These are phyloP conservation scores for Microctenopoma steveboyesi DNA, from an alignment of 2,797 vertebrate genomes.

Conservation along the genomic window DNA sequence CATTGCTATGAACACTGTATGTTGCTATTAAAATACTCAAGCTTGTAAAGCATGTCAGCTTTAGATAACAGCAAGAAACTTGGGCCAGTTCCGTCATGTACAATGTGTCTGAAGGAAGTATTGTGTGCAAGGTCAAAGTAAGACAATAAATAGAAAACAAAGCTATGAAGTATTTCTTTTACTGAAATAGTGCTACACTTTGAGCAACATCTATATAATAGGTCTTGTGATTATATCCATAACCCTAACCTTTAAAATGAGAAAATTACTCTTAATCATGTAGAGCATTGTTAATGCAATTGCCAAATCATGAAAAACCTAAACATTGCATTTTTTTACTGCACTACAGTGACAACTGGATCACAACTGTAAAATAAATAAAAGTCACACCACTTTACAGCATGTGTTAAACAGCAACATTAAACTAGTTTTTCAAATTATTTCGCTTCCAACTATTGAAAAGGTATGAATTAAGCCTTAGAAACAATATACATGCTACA, in stretches of 20 bases:
- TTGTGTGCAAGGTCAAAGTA: conserved; percentile 34
- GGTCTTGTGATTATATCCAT: no score
- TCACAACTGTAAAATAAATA: no score
- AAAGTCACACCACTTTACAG: conserved; percentile 11
- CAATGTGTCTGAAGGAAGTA: conserved; percentile 1
- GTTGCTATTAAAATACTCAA: conserved; percentile 47
- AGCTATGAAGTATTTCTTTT: neutral
- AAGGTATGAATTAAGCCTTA: neutral
- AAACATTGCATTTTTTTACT: no score
- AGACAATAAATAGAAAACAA: conserved; percentile 2
- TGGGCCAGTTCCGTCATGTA: conserved; percentile 25
- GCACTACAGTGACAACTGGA: no score
- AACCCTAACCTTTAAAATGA: no score
- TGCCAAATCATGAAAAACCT: no score
- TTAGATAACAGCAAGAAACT: conserved; percentile 41
- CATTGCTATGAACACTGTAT: conserved; percentile 48
- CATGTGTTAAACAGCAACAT: conserved; percentile 40
- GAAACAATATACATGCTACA: conserved; percentile 25
- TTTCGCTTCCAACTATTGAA: no score
- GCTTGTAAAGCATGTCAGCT: conserved; percentile 42
- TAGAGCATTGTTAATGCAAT: neutral
- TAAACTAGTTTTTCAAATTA: no score
- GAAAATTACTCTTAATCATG: neutral
- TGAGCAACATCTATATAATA: no score
- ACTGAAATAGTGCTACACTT: neutral